phyloP scores from a whole-genome alignment of 1,140 invertebrate genomes.

The Aphidius ervi region DNA sequence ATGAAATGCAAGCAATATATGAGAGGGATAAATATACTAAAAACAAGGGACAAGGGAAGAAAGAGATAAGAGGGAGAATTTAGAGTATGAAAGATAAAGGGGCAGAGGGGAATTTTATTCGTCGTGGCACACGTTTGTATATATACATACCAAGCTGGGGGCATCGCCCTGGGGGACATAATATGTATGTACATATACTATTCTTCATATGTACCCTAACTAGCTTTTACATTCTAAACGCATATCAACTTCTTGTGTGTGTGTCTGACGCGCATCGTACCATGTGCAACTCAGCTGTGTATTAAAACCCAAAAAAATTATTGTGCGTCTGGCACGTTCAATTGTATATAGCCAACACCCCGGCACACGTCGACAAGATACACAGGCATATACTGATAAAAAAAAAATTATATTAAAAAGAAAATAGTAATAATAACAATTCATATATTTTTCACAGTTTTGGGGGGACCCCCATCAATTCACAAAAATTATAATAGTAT shows the following conservation, averaged over 20 bases:
- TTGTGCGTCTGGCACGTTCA: constrained; percentile 27
- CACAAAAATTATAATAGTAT: too few species aligned
- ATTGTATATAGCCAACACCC: constrained; percentile 17
- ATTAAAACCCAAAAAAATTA: constrained; percentile 43
- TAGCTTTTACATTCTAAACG: constrained; percentile 13
- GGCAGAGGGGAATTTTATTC: too few species aligned
- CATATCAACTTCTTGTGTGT: constrained; percentile 15
- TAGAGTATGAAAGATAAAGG: background rate
- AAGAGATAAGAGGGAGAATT: constrained; percentile 1
- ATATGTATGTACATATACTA: too few species aligned
- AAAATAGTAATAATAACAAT: too few species aligned
- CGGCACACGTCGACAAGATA: constrained; percentile 10
- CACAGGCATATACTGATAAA: background rate
- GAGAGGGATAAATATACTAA: background rate
- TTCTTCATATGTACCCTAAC: constrained; percentile 14
- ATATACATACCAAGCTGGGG: constrained; percentile 32
- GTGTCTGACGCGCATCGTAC: constrained; percentile 28
- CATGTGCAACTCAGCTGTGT: constrained; percentile 46
- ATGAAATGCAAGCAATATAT: too few species aligned
- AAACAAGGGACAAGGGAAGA: background rate
- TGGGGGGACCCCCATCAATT: too few species aligned
- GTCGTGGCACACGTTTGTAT: background rate
- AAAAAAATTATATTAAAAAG: background rate
- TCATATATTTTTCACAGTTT: too few species aligned
- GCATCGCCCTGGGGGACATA: constrained; percentile 37